These are phyloP conservation scores for Bilobella aurantiaca DNA, from an alignment of 1,140 invertebrate genomes.

Conservation along the genomic window DNA sequence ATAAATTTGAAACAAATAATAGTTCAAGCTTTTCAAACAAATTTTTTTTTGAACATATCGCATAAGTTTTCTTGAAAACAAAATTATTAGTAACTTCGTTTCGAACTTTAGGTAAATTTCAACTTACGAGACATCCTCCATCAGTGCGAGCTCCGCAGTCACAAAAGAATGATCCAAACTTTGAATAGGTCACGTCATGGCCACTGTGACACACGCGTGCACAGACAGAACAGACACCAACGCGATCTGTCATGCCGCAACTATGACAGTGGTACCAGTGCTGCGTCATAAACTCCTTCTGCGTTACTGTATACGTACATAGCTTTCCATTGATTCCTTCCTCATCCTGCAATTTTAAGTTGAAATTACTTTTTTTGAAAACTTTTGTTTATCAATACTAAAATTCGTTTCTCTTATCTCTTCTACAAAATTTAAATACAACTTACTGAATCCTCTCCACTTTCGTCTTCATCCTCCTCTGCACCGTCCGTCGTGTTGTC, in stretches of 20 bases:
- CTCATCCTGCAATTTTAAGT: constrained; percentile 73
- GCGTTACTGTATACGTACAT: constrained; percentile 92
- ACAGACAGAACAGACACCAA: constrained; percentile 94
- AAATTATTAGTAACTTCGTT: no score
- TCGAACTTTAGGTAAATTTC: no score
- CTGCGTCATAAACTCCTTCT: constrained; percentile 97
- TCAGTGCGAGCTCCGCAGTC: constrained; percentile 93
- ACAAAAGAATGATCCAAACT: constrained; percentile 97
- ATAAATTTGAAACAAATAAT: neutral
- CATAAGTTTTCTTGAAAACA: no score
- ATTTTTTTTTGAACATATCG: neutral
- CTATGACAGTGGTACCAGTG: constrained; percentile 45
- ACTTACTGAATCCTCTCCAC: constrained; percentile 74
- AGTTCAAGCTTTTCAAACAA: neutral
- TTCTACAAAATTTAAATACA: neutral
- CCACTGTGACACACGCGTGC: constrained; percentile 91
- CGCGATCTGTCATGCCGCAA: constrained; percentile 78
- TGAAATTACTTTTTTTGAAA: no score
- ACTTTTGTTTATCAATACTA: no score
- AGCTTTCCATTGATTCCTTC: constrained; percentile 86
- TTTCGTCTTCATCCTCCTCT: constrained; percentile 69
- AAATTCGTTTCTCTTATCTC: neutral
- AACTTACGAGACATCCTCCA: constrained; percentile 50
- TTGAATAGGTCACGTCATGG: constrained; percentile 94
- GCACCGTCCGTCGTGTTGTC: constrained; percentile 67